phyloP scores from a whole-genome alignment of 1,140 invertebrate species.

The Solenopsis invicta region DNA sequence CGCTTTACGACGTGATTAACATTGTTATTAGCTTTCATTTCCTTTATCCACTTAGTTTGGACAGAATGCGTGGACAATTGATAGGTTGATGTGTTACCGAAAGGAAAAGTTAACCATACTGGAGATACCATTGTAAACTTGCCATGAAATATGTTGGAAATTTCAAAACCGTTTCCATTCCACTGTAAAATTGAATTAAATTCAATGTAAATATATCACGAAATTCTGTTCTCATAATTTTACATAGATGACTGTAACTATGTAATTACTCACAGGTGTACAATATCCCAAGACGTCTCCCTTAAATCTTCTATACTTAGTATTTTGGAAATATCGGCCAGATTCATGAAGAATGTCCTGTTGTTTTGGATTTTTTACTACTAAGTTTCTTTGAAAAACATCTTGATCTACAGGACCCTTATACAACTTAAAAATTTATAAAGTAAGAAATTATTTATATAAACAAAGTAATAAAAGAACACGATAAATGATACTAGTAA shows the following conservation, averaged over 20 bases:
- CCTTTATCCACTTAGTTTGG: slow-evolving; percentile 94
- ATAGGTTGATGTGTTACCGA: slow-evolving; percentile 88
- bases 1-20: slow-evolving; percentile 86
- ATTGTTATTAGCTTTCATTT: slow-evolving; percentile 88
- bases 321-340: slow-evolving; percentile 91
- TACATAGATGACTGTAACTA: no score
- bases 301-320: slow-evolving; percentile 89
- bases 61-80: slow-evolving; percentile 92
- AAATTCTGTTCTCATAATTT: no score
- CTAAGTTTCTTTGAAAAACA: slow-evolving; percentile 91
- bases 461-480: no score
- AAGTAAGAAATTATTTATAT: slow-evolving; percentile 4
- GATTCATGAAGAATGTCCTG: slow-evolving; percentile 93
- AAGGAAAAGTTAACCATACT: slow-evolving; percentile 96
- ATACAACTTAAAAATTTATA: slow-evolving; percentile 65
- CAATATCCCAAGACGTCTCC: slow-evolving; percentile 94
- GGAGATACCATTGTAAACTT: slow-evolving; percentile 97
- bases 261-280: slow-evolving; percentile 91
- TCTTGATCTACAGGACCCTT: slow-evolving; percentile 90
- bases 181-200: slow-evolving; percentile 90
- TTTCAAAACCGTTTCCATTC: slow-evolving; percentile 97
- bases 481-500: background rate
- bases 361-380: slow-evolving; percentile 89
- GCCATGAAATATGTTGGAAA: slow-evolving; percentile 95
- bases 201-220: slow-evolving; percentile 36